Base-by-base conservation (phyloP, 2,888 invertebrate genomes). In the Taenaris catops region DNA sequence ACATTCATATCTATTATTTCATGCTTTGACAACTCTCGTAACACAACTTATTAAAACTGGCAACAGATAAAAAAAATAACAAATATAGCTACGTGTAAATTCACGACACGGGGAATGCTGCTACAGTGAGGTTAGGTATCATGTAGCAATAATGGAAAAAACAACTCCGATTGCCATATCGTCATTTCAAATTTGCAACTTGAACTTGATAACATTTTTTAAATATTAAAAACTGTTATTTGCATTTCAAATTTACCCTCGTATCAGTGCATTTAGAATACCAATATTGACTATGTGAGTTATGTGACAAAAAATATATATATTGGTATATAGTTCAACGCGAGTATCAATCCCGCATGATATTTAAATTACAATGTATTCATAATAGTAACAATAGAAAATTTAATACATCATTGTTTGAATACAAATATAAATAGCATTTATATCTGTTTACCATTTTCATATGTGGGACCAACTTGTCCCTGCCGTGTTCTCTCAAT, bases 31-130 rank as follows among this genome's bases (percentile, higher is more conserved):
- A 48, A 33, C 24, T 47, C 51, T 47, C 46, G 34, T 45, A 38
- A 49, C 23, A 49, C 41, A 19, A 31, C 7, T 23, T 19, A 31
- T n/a, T 6, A 42, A 49, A 44, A 44, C 44, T 42, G 19, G 31
- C 34, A 50, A 51, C 50, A 47, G 43, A 46, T 43, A 44, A 48
- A n/a, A n/a, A n/a, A 53, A 34, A 51, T 43, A 42, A 40, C 49
- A 50, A 48, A 34, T 41, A 44, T 38, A 44, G 24, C 25, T 38
- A 37, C 24, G 26, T 14, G 27, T 40, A 49, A 33, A 28, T 34
- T 46, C 38, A 34, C 27, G 34, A 27, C 25, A 35, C 21, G 20
- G 10, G 25, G 18, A 43, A 41, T 34, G 48, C 44, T 46, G 49
- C 46, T 49, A 32, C 25, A 37, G 48, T 54, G 49, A 32, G 40